Percentiles rank a stretch among this genome's conserved stretches.
These are phyloP conservation scores for Plusia festucae DNA, from an alignment of 2,888 invertebrate genomes.

Conservation along the genomic window DNA sequence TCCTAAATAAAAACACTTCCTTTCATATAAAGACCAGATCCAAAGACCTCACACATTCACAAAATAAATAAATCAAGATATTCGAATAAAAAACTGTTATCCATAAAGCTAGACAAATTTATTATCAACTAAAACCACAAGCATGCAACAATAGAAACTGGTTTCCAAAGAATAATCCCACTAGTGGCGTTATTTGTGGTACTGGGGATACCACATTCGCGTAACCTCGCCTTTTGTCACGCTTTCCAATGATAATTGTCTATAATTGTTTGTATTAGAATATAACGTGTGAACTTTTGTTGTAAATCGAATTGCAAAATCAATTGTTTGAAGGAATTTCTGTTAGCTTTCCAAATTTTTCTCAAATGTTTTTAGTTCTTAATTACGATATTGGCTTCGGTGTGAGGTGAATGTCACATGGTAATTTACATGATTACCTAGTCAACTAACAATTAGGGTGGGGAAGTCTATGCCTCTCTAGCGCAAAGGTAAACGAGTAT, in stretches of 20 bases:
- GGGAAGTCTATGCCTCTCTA: too few relatives aligned
- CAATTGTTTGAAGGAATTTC: conserved; percentile 21
- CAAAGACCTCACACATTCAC: conserved; percentile 1
- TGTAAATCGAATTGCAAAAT: conserved; percentile 29
- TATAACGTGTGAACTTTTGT: conserved; percentile 39
- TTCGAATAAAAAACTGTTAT: conserved; percentile 1
- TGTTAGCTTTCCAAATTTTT: background rate
- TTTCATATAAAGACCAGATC: background rate
- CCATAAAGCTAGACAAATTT: background rate
- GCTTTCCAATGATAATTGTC: conserved; percentile 35
- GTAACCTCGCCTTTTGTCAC: conserved; percentile 41
- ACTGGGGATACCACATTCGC: conserved; percentile 31
- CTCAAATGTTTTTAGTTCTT: too few relatives aligned
- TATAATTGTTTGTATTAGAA: conserved; percentile 30
- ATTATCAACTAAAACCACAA: background rate
- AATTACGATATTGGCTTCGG: background rate
- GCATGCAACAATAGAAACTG: conserved; percentile 13
- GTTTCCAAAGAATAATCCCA: conserved; percentile 21
- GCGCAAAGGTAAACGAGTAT: too few relatives aligned
- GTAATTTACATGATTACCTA: too few relatives aligned
- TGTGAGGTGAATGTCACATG: background rate
- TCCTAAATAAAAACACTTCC: background rate
- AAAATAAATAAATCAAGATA: background rate
- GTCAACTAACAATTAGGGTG: too few relatives aligned
- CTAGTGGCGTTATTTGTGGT: conserved; percentile 5